Percentiles rank a stretch among this genome's conserved stretches.
phyloP scores from a whole-genome alignment of 2,113 vertebrate genomes.

The Perca flavescens region DNA sequence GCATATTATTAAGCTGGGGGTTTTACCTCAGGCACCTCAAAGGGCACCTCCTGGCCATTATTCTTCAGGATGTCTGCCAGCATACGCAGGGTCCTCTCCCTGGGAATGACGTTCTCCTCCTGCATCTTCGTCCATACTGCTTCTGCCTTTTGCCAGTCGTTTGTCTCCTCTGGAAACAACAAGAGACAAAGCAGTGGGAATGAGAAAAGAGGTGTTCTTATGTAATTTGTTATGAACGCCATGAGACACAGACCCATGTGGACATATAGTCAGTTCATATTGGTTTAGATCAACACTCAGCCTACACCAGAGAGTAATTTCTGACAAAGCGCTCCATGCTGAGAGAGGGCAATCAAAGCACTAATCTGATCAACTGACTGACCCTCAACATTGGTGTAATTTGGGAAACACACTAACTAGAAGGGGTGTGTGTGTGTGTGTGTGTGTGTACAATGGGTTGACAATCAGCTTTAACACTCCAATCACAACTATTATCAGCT shows the following conservation, averaged over 20 bases:
- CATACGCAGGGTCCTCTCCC: slow-evolving; percentile 87
- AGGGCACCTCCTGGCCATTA: slow-evolving; percentile 90
- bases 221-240: not conserved
- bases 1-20: not conserved
- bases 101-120: slow-evolving; percentile 93
- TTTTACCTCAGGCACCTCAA: slow-evolving; percentile 91
- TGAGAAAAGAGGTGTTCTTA: slow-evolving; percentile 12
- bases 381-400: slow-evolving; percentile 61
- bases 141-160: slow-evolving; percentile 90
- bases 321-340: slow-evolving; percentile 66
- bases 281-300: slow-evolving; percentile 27
- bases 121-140: slow-evolving; percentile 94
- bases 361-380: slow-evolving; percentile 77
- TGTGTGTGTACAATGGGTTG: slow-evolving; percentile 46
- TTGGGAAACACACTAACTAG: slow-evolving; percentile 60
- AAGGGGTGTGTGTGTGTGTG: slow-evolving; percentile 5
- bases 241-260: slow-evolving; percentile 4
- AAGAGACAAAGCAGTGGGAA: not conserved
- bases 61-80: slow-evolving; percentile 88
- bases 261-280: not conserved
- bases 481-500: slow-evolving; percentile 71
- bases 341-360: slow-evolving; percentile 76
- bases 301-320: slow-evolving; percentile 46
- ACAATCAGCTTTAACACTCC: slow-evolving; percentile 79
- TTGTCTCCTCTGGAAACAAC: slow-evolving; percentile 83